Base-by-base conservation (phyloP, 92 coral and sea anemone species). In the Montipora capitata region DNA sequence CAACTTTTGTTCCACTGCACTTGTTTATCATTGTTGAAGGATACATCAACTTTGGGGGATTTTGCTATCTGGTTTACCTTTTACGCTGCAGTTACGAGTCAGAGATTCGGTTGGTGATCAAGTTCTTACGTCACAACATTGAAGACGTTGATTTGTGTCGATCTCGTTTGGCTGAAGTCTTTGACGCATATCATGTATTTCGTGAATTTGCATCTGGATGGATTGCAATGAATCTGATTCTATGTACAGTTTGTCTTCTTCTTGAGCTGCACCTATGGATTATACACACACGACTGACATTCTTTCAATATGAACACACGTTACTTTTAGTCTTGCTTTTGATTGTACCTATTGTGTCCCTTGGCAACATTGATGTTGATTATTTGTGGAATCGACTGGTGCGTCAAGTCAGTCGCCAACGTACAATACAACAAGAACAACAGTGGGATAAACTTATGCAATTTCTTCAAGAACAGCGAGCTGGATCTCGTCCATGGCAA, bases 401-500 rank as follows among this genome's bases (percentile, higher is more conserved):
- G 43, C 91, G 98, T 61, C 92, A 87, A 40, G 89, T 95, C 38
- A 95, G 98, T 69, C 83, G 98, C n/a, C 91, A 93, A 79, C 81
- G 98, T 10, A 84, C 88, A 8, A 73, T 85, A 13, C 85, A 80
- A 17, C 86, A 91, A 18, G 98, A 95, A 64, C 78, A 77, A n/a
- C 88, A 91, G 15, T 95, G 98, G 98, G 91, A 95, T 62, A 95
- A 93, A 56, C 62, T 95, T 82, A 95, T 95, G 98, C 98, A 93
- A 89, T 95, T 95, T 80, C 84, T 95, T 20, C 90, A 85, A 52
- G 98, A 95, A 68, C 98, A 95, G 83, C 89, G 80, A 72, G 92
- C 98, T 11, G 98, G 98, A 3, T 81, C 78, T 15, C 93, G 98
- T n/a, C 98, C 98, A 0, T 95, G 98, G 98, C 96, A 91, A 74